Evolutionary conservation across 37 sponge, comb jelly and placozoan species (phyloP), one percentile per base, ranked within the genome.

Genomic region (Mnemiopsis leidyi): DNA sequence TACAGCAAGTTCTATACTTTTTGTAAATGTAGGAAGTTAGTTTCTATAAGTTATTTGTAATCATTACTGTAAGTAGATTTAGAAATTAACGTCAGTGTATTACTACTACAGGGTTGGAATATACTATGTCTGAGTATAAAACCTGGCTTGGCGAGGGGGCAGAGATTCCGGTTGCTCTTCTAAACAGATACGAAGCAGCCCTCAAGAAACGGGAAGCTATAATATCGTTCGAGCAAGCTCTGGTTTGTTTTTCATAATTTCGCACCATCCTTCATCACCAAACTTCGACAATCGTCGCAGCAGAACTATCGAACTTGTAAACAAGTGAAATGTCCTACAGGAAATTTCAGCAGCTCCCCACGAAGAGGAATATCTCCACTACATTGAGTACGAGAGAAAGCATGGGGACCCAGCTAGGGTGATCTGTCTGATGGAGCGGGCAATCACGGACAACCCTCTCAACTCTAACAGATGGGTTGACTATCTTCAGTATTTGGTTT

Each of bases 141-240:
- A 33, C 33, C 3, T 85, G 90, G 90, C 48, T 85, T 5, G 90
- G 90, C 5, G 90, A 0, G n/a, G 90, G 9, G 1, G 29, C 90
- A 7, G 40, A 36, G 24, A 36, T 37, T 29, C 61, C 40, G 0
- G 20, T n/a, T 28, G 32, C 26, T 32, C 90, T 85, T 18, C 40
- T 26, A 39, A 85, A 35, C 39, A 38, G 90, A 40, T 85, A 85
- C 90, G 90, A 85, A 23, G 48, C 90, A 32, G 90, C 90, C 32
- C n/a, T 85, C 90, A 38, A 85, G 90, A 85, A 85, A 26, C 23
- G 39, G 2, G 48, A 85, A 18, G 40, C 90, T 85, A 61, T 85
- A 0, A 13, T 13, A 3, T 40, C 40, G 0, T 85, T 24, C 61
- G 90, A 85, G 24, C 38, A 85, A 40, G 90, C 90, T 5, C 23